Percentiles rank a stretch among this genome's conserved stretches.
These are phyloP conservation scores for Lasioglossum albipes DNA, from an alignment of 1,140 invertebrate genomes.

Conservation along the genomic window DNA sequence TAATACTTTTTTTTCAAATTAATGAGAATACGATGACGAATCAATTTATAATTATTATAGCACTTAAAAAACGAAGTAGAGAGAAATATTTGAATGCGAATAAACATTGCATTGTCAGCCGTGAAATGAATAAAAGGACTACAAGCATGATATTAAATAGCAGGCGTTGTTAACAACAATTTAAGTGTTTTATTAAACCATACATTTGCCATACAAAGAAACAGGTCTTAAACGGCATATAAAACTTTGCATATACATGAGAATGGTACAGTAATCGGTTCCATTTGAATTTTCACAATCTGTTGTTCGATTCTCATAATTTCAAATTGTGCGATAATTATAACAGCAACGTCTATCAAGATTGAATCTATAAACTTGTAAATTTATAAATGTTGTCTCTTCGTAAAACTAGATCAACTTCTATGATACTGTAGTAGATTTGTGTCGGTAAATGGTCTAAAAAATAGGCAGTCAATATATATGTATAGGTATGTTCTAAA, in stretches of 20 bases:
- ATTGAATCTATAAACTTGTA: neutral
- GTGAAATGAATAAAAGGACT: neutral
- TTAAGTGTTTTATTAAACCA: slow-evolving; percentile 54
- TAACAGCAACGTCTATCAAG: neutral
- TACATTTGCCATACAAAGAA: slow-evolving; percentile 36
- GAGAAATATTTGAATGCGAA: neutral
- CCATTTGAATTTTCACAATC: neutral
- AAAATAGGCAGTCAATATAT: slow-evolving; percentile 39
- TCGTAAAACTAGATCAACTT: neutral
- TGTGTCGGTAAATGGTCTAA: slow-evolving; percentile 22
- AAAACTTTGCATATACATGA: slow-evolving; percentile 14
- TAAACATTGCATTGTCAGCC: neutral
- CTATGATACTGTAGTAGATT: neutral
- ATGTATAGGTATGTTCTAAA: slow-evolving; percentile 16
- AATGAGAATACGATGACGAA: no score
- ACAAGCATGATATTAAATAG: neutral
- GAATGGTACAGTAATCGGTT: neutral
- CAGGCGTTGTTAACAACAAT: slow-evolving; percentile 20
- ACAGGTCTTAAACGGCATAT: slow-evolving; percentile 21
- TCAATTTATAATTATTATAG: no score
- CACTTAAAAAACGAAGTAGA: neutral
- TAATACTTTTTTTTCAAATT: neutral
- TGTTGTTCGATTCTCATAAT: neutral
- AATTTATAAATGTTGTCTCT: neutral
- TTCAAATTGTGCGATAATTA: slow-evolving; percentile 4